Conservation (phyloP, 2,888 invertebrate genomes). For the Barypeithes pellucidus region DNA sequence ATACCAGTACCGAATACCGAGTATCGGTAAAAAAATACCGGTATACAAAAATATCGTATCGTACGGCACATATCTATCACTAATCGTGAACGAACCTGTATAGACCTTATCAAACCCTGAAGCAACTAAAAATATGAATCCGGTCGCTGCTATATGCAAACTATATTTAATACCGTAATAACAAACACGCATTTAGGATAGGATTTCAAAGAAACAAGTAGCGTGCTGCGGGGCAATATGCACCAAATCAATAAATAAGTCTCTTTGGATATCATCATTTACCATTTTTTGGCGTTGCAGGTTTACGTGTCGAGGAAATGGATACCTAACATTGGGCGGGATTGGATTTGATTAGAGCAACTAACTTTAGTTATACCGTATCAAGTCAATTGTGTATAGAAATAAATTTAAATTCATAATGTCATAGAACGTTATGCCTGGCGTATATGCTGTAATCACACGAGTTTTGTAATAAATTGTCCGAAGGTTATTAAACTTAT, state of each 20-base stretch:
- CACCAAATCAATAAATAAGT: slow-evolving; percentile 53
- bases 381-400: background rate
- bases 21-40: no score
- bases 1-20: no score
- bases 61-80: no score
- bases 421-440: no score
- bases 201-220: slow-evolving; percentile 50
- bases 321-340: slow-evolving; percentile 51
- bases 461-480: no score
- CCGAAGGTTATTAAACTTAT: no score
- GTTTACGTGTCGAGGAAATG: slow-evolving; percentile 51
- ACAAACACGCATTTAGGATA: slow-evolving; percentile 40
- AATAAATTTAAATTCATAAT: no score
- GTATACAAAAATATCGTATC: no score
- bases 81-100: no score
- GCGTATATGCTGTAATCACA: no score
- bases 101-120: background rate
- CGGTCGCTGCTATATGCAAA: slow-evolving; percentile 30
- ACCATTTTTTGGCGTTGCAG: slow-evolving; percentile 44
- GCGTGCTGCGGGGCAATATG: slow-evolving; percentile 50
- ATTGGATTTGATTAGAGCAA: slow-evolving; percentile 45
- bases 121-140: slow-evolving; percentile 22
- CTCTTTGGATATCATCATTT: slow-evolving; percentile 54
- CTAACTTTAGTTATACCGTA: slow-evolving; percentile 35
- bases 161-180: slow-evolving; percentile 38